phyloP scores from a whole-genome alignment of 1,140 invertebrate genomes.

The Pogonomyrmex barbatus region DNA sequence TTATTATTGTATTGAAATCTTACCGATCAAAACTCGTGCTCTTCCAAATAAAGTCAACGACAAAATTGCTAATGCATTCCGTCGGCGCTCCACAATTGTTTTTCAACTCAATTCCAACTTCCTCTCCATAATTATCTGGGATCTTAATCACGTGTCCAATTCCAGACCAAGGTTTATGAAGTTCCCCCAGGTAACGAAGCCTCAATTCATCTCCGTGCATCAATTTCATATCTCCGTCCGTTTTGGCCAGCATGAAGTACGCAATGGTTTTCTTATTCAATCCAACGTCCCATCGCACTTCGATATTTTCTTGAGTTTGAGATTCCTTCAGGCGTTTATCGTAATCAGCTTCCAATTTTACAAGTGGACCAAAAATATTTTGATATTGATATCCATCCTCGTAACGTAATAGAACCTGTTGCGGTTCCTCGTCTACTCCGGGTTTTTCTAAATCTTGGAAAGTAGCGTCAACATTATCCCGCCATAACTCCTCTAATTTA shows the following conservation, averaged over 20 bases:
- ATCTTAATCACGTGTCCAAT: conserved; percentile 99
- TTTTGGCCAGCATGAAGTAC: conserved; percentile 98
- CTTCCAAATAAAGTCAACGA: conserved; percentile 99
- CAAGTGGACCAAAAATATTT: conserved; percentile 98
- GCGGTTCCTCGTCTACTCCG: conserved; percentile 98
- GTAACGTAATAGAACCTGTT: conserved; percentile 96
- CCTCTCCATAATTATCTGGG: conserved; percentile 99
- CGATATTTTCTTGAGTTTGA: conserved; percentile 99
- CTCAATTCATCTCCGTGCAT: conserved; percentile 99
- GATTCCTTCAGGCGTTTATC: conserved; percentile 99
- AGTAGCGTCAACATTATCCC: conserved; percentile 98
- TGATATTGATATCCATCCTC: conserved; percentile 99
- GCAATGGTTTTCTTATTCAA: conserved; percentile 99
- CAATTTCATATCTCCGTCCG: conserved; percentile 99
- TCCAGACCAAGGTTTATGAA: conserved; percentile 97
- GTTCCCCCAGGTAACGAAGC: conserved; percentile 96
- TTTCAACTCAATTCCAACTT: conserved; percentile 98
- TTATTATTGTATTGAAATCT: conserved; percentile 37
- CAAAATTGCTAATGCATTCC: conserved; percentile 97
- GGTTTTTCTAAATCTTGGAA: conserved; percentile 99
- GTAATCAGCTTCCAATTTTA: conserved; percentile 99
- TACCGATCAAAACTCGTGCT: conserved; percentile 99
- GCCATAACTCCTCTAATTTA: conserved; percentile 99
- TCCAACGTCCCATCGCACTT: conserved; percentile 99
- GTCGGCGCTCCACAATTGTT: conserved; percentile 95